Conservation (phyloP, 2,888 invertebrate species). For the Alviniconcha strummeri region DNA sequence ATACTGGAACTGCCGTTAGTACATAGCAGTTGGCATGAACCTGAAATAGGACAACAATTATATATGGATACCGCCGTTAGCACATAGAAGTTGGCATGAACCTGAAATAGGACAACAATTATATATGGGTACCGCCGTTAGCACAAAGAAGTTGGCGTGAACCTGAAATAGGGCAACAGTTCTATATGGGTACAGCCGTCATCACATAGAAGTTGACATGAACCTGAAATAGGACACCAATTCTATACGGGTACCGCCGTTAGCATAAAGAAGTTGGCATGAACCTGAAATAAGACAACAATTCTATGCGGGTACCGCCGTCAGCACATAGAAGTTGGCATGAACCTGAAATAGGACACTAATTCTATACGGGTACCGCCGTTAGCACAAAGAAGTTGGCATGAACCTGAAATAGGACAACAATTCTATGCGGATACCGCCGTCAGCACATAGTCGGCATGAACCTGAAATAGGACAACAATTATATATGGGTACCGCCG, state of each 20-base stretch:
- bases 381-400: neutral
- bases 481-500: conserved; percentile 63
- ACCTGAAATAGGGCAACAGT: neutral
- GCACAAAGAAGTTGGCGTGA: conserved; percentile 48
- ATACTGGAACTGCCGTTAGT: too few species aligned
- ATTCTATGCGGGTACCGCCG: conserved; percentile 63
- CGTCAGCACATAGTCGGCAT: conserved; percentile 58
- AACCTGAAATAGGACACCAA: too few species aligned
- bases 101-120: too few species aligned
- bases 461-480: conserved; percentile 20
- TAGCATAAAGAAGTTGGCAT: conserved; percentile 12
- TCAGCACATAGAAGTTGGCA: conserved; percentile 53
- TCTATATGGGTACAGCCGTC: neutral
- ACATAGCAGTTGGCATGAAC: too few species aligned
- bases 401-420: neutral
- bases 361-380: too few species aligned
- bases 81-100: too few species aligned
- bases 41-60: too few species aligned
- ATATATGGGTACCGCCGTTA: conserved; percentile 64
- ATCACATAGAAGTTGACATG: neutral
- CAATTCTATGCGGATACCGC: conserved; percentile 61
- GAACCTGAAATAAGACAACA: conserved; percentile 12
- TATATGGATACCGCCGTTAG: too few species aligned
- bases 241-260: too few species aligned
- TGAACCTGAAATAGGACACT: too few species aligned